These are phyloP conservation scores for Drosophila pseudotakahashii DNA, from an alignment of 2,888 invertebrate species.

Conservation along the genomic window DNA sequence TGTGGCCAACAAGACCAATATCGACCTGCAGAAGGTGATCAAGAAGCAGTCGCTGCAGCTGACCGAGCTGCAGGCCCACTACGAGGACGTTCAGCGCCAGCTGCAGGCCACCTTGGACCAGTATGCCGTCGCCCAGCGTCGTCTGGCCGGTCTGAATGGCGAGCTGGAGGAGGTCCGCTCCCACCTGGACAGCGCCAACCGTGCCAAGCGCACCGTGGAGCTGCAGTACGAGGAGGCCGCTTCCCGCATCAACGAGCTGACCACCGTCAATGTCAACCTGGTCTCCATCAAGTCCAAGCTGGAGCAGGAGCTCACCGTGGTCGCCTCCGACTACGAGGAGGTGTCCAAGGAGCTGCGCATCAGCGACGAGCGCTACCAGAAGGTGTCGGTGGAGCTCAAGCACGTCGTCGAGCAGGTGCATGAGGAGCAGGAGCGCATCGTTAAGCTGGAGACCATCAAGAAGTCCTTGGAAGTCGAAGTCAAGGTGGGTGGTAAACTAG, in stretches of 20 bases:
- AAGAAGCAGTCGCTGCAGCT: conserved; percentile 98
- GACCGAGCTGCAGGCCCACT: conserved; percentile 96
- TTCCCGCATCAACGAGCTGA: conserved; percentile 96
- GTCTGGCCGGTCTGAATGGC: conserved; percentile 94
- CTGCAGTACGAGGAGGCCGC: conserved; percentile 95
- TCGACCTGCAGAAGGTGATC: conserved; percentile 98
- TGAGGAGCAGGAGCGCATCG: conserved; percentile 98
- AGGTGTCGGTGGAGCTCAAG: conserved; percentile 95
- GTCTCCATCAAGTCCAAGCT: conserved; percentile 97
- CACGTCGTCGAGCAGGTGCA: conserved; percentile 97
- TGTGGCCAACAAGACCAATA: conserved; percentile 98
- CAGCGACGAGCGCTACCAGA: conserved; percentile 97
- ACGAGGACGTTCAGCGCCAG: conserved; percentile 98
- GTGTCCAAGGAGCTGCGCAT: conserved; percentile 97
- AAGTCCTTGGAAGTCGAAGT: conserved; percentile 99
- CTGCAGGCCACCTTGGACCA: conserved; percentile 97
- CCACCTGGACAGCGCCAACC: conserved; percentile 95
- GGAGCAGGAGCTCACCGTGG: conserved; percentile 95
- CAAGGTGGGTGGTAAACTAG: conserved; percentile 86
- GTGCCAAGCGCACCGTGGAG: conserved; percentile 96
- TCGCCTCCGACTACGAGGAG: conserved; percentile 98
- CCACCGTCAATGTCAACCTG: conserved; percentile 97
- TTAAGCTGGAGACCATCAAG: conserved; percentile 98
- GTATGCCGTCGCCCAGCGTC: conserved; percentile 94
- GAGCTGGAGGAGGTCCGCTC: conserved; percentile 98